Evolutionary conservation across 2,113 vertebrate species (phyloP), one percentile per base, ranked within the genome.

Genomic region (Felis chaus): DNA sequence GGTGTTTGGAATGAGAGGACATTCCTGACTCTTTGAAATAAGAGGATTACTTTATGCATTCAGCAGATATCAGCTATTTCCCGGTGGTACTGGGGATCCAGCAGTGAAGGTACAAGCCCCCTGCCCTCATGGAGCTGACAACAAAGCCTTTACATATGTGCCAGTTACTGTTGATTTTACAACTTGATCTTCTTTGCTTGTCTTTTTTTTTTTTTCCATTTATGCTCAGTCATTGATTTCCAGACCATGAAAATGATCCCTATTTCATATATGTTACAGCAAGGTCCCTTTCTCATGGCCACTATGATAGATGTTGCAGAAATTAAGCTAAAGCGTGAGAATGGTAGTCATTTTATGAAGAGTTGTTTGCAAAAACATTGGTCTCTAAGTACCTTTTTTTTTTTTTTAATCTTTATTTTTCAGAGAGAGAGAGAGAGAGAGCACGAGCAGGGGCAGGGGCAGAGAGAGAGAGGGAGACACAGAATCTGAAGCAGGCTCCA

Each of bases 71-170:
- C 45, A 61, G 10, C 27, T 18, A 16, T 55, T n/a, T 68, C 11
- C 36, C 33, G 33, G 13, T 63, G 68, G 18, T 48, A 3, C 65
- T 13, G 23, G 91, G 29, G 41, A 19, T 48, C 3, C 0, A 2
- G 11, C 9, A 11, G 13, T 12, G 3, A 31, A 53, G 29, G 18
- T 9, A 31, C 41, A 78, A 0, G 25, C 29, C 9, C 15, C 21
- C 23, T 29, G 68, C 36, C 36, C 33, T n/a, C 71, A 1, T 0
- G 19, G 61, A 50, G 23, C 7, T 36, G 45, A n/a, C 21, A 5
- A 19, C 45, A n/a, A 10, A 12, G 53, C 21, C 21, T 29, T 16
- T 6, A 8, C 10, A 0, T 53, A 0, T 61, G n/a, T 2, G 0
- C 23, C 53, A 23, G 12, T 85, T 57, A 11, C 68, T 53, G 0